These are phyloP conservation scores for Dolichoris vasculosae DNA, from an alignment of 1,140 invertebrate genomes.

Conservation along the genomic window DNA sequence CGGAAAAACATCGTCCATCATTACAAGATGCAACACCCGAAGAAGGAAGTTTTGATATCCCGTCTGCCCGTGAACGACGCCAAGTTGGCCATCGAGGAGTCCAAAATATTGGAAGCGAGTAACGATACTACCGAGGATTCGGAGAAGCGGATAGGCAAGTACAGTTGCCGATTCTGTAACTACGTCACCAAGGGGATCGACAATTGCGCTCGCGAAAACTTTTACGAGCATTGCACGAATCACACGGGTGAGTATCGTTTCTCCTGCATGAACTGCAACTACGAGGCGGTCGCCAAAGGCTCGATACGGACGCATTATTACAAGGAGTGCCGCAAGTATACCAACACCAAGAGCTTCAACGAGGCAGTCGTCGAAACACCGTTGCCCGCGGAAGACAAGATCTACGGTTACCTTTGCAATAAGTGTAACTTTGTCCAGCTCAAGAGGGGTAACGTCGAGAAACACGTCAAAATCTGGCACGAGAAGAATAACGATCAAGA, in stretches of 20 bases:
- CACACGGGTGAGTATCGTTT: conserved; percentile 85
- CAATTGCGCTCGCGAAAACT: conserved; percentile 67
- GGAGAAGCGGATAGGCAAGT: conserved; percentile 65
- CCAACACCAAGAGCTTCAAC: conserved; percentile 50
- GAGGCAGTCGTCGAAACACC: conserved; percentile 59
- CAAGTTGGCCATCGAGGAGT: conserved; percentile 69
- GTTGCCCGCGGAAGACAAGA: conserved; percentile 59
- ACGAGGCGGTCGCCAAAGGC: conserved; percentile 68
- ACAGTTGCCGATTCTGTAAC: conserved; percentile 74
- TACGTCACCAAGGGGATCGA: conserved; percentile 67
- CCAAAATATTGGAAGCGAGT: conserved; percentile 55
- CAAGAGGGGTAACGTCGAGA: conserved; percentile 76
- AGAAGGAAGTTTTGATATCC: conserved; percentile 79
- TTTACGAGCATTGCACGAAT: conserved; percentile 81
- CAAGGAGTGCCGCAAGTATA: conserved; percentile 65
- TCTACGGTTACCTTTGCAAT: conserved; percentile 80
- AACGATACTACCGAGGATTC: conserved; percentile 1
- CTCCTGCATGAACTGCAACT: conserved; percentile 77
- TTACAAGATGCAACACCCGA: conserved; percentile 78
- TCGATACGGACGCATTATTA: conserved; percentile 73
- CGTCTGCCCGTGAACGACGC: conserved; percentile 75
- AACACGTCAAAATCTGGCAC: conserved; percentile 77
- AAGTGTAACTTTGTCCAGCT: conserved; percentile 82
- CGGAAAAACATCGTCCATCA: conserved; percentile 80
- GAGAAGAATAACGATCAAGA: conserved; percentile 52